Percentiles rank a stretch among this genome's conserved stretches.
These are phyloP conservation scores for Nephrotoma guestfalica DNA, from an alignment of 2,888 invertebrate species.

Conservation along the genomic window DNA sequence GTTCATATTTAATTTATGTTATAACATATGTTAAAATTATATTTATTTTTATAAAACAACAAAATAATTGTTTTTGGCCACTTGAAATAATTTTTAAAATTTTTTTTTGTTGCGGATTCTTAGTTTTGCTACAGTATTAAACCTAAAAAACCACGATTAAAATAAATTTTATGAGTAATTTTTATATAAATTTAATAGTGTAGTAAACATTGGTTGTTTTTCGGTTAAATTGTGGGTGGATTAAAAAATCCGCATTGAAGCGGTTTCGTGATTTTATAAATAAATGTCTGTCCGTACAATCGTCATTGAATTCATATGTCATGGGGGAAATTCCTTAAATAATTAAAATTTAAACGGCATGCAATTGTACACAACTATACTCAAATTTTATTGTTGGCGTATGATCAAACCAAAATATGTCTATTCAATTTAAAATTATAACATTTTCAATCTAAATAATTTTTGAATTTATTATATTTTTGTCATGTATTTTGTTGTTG, in stretches of 20 bases:
- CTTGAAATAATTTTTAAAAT: background rate
- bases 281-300: background rate
- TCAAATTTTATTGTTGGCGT: background rate
- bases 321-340: background rate
- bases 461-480: background rate
- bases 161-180: background rate
- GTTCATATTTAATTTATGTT: background rate
- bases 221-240: background rate
- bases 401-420: background rate
- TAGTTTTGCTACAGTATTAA: background rate
- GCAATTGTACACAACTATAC: background rate
- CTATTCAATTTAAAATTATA: background rate
- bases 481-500: background rate
- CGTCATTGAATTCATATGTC: background rate
- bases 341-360: background rate
- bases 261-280: background rate
- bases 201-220: background rate
- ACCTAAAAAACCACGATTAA: background rate
- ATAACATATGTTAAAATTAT: background rate
- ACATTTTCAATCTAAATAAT: background rate
- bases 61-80: background rate
- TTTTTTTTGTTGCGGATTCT: background rate
- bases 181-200: background rate
- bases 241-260: background rate
- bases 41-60: background rate